Conservation (phyloP, 92 coral and sea anemone species). For the Epizoanthus illoricatus region DNA sequence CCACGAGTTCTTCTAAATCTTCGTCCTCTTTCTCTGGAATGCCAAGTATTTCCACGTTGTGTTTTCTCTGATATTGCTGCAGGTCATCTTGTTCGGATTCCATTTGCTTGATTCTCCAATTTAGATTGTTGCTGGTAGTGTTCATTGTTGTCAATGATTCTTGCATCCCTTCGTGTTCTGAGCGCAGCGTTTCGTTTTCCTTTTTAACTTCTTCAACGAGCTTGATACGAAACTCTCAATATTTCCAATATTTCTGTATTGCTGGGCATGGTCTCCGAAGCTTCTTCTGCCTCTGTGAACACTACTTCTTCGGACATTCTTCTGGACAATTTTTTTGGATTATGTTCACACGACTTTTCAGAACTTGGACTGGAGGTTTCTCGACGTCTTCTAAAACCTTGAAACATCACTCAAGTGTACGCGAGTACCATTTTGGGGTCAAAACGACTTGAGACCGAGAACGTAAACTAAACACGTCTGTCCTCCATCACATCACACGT, state of each 20-base stretch:
- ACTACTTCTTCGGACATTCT: no score
- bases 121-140: background rate
- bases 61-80: background rate
- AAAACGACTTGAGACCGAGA: no score
- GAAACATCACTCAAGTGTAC: no score
- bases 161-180: background rate
- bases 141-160: background rate
- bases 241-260: background rate
- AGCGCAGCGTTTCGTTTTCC: background rate
- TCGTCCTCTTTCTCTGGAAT: slow-evolving; percentile 1
- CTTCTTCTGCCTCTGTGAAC: no score
- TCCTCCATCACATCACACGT: no score
- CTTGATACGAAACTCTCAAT: background rate
- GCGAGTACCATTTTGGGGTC: no score
- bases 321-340: no score
- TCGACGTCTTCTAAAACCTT: no score
- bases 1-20: background rate
- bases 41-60: background rate
- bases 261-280: background rate
- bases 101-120: background rate
- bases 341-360: no score
- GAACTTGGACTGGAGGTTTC: no score
- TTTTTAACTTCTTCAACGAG: background rate
- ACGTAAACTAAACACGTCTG: no score
- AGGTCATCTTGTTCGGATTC: slow-evolving; percentile 5